A percentile compares a stretch with the other conserved stretches of the same genome.
phyloP scores from a whole-genome alignment of 2,113 vertebrate genomes.

The Psephotus haematonotus region DNA sequence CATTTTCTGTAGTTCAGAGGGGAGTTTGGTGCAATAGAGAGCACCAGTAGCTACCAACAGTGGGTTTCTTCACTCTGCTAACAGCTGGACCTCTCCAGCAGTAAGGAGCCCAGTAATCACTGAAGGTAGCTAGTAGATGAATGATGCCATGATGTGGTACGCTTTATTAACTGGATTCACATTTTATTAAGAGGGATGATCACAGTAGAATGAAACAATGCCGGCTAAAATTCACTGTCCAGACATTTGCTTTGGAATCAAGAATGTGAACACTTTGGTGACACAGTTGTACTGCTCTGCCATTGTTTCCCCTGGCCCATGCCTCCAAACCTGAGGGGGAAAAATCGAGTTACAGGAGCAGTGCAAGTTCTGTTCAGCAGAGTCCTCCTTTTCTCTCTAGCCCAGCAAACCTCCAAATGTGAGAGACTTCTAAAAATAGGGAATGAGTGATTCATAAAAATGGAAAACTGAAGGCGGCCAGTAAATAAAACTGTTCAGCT shows the following conservation, averaged over 20 bases:
- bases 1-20: not conserved
- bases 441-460: constrained; percentile 40
- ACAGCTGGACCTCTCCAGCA: not conserved
- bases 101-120: not conserved
- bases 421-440: constrained; percentile 13
- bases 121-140: not conserved
- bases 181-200: not conserved
- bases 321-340: not conserved
- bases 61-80: not conserved
- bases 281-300: not conserved
- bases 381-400: not conserved
- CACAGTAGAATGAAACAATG: not conserved
- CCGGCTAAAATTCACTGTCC: not conserved
- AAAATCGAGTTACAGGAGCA: not conserved
- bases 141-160: not conserved
- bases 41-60: not conserved
- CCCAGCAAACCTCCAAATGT: not conserved
- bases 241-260: not conserved
- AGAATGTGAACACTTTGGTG: accelerated
- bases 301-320: accelerated
- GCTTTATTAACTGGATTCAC: not conserved
- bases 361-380: not conserved
- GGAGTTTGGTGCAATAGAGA: not conserved
- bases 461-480: constrained; percentile 10
- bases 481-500: constrained; percentile 2